These are phyloP conservation scores for Gymnoscopelus braueri DNA, from an alignment of 2,797 vertebrate genomes.

Conservation along the genomic window DNA sequence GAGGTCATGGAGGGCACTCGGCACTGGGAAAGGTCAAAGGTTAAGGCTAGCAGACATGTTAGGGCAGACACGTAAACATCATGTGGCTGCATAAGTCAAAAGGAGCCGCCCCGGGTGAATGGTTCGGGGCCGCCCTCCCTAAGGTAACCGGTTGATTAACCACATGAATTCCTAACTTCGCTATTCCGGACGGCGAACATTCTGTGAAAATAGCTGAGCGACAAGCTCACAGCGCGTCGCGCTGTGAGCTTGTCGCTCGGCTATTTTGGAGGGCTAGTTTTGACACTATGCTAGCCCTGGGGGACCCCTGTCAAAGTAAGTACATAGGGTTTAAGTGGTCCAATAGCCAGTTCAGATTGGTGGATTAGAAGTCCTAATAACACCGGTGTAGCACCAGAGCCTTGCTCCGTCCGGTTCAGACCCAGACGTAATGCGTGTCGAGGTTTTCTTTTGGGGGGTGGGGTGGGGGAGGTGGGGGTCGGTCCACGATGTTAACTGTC, in stretches of 20 bases:
- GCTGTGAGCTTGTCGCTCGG: too few relatives aligned
- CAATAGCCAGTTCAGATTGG: not conserved
- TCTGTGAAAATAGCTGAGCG: too few relatives aligned
- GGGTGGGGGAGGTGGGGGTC: not conserved
- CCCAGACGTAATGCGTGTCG: not conserved
- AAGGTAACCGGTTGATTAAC: not conserved
- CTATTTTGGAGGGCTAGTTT: too few relatives aligned
- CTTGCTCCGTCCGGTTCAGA: not conserved
- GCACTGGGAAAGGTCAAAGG: slow-evolving; percentile 10
- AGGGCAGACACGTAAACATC: slow-evolving; percentile 20
- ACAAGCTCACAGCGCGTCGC: too few relatives aligned
- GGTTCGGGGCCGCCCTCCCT: not conserved
- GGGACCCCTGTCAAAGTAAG: too few relatives aligned
- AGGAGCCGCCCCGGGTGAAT: not conserved
- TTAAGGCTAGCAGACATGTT: not conserved
- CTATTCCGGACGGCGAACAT: too few relatives aligned
- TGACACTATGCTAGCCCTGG: too few relatives aligned
- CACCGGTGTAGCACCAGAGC: too few relatives aligned
- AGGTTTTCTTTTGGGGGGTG: slow-evolving; percentile 9
- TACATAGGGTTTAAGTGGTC: not conserved
- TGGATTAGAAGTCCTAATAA: not conserved
- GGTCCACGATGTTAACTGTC: slow-evolving; percentile 4
- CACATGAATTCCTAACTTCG: not conserved
- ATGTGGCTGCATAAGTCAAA: slow-evolving; percentile 9
- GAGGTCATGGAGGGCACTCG: slow-evolving; percentile 34